Percentiles rank a stretch among this genome's conserved stretches.
Evolutionary conservation across 2,113 vertebrate species (phyloP).

Genomic region (Trichomycterus rosablanca): DNA sequence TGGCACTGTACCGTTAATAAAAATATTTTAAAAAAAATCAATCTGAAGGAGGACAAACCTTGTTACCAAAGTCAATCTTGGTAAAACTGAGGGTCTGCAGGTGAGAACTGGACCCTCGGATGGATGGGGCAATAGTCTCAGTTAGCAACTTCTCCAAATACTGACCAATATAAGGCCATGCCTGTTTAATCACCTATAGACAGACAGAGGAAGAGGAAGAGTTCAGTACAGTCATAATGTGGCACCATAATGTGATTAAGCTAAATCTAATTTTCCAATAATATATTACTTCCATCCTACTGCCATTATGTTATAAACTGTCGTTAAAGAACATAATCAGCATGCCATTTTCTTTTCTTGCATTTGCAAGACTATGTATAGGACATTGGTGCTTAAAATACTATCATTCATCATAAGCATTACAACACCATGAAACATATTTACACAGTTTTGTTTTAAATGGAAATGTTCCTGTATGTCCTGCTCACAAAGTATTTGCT

Average conservation of each 20-base stretch:
- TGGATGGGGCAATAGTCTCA: conserved; percentile 74
- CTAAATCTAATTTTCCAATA: neutral
- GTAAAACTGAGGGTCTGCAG: conserved; percentile 86
- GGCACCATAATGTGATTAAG: neutral
- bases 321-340: no score
- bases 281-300: neutral
- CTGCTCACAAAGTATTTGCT: no score
- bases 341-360: no score
- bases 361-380: no score
- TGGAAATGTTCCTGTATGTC: no score
- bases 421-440: no score
- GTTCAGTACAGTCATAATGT: neutral
- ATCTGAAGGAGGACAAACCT: conserved; percentile 66
- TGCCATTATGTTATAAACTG: no score
- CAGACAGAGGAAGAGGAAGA: neutral
- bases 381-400: no score
- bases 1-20: no score
- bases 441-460: no score
- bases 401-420: no score
- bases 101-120: conserved; percentile 78
- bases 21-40: no score
- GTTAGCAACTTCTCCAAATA: conserved; percentile 82
- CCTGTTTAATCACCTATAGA: conserved; percentile 78
- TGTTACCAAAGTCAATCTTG: conserved; percentile 74
- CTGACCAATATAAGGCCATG: conserved; percentile 88